phyloP scores from a whole-genome alignment of 2,797 vertebrate species.

The Sebastes variabilis region DNA sequence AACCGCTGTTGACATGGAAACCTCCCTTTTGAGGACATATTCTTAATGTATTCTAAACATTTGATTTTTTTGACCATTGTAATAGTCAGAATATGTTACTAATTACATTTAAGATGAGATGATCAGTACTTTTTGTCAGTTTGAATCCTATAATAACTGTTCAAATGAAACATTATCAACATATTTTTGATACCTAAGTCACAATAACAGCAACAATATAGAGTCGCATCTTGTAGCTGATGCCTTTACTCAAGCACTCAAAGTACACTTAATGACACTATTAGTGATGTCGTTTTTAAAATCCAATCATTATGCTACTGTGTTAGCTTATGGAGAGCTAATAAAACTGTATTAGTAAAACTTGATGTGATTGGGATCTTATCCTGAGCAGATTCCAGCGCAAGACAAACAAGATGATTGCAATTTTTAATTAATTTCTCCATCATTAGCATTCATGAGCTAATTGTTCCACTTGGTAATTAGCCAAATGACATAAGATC shows the following conservation, averaged over 20 bases:
- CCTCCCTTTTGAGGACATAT: neutral
- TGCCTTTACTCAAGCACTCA: neutral
- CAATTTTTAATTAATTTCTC: conserved; percentile 4
- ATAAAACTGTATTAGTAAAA: neutral
- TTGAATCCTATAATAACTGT: neutral
- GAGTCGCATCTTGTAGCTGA: neutral
- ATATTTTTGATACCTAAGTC: neutral
- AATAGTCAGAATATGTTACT: neutral
- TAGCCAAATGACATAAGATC: conserved; percentile 21
- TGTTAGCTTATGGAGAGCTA: conserved; percentile 1
- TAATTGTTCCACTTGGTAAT: conserved; percentile 7
- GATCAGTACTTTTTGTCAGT: neutral
- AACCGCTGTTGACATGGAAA: neutral
- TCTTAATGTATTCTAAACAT: too few relatives aligned
- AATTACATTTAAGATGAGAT: neutral
- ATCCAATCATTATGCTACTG: neutral
- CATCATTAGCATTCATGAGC: conserved; percentile 15
- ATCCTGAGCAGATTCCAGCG: conserved; percentile 19
- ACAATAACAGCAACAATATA: neutral
- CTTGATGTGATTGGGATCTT: conserved; percentile 14
- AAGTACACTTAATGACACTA: neutral
- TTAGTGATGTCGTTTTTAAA: neutral
- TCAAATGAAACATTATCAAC: neutral
- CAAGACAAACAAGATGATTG: conserved; percentile 22
- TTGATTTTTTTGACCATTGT: too few relatives aligned